Percentiles rank a stretch among this genome's conserved stretches.
Conservation (phyloP, 2,113 vertebrate species). For the Rhagologus leucostigma region DNA sequence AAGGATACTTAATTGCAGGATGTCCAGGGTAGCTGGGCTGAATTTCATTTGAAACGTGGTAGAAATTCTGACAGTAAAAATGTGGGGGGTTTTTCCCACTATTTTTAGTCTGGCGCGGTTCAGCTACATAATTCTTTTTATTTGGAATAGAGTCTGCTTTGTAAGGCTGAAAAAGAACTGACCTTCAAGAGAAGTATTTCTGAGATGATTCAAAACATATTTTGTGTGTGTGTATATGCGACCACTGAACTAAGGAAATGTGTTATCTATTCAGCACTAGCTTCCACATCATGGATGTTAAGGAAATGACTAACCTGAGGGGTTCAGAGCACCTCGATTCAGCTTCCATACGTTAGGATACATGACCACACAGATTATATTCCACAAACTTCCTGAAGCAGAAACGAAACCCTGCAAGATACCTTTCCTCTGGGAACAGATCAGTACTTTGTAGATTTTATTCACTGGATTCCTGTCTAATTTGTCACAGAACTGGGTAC, state of each 20-base stretch:
- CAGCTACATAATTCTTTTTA: not conserved
- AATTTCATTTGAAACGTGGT: not conserved
- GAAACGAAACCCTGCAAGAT: not conserved
- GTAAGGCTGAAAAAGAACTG: not conserved
- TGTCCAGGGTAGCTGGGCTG: not conserved
- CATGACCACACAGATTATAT: not conserved
- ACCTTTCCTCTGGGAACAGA: not conserved
- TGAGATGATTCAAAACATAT: not conserved
- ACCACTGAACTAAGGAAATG: not conserved
- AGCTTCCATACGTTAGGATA: not conserved
- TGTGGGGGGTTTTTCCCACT: not conserved
- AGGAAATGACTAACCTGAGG: not conserved
- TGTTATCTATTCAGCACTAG: not conserved
- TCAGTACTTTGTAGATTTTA: not conserved
- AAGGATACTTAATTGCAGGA: not conserved
- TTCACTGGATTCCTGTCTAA: not conserved
- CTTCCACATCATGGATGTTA: not conserved
- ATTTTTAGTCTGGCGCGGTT: not conserved
- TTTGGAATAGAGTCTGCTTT: not conserved
- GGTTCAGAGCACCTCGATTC: not conserved
- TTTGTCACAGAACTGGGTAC: not conserved
- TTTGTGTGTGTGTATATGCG: not conserved
- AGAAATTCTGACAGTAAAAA: not conserved
- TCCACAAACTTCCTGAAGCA: not conserved
- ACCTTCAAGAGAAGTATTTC: not conserved